Base-by-base conservation (phyloP, 2,888 invertebrate species). In the Cataglyphis albicans region DNA sequence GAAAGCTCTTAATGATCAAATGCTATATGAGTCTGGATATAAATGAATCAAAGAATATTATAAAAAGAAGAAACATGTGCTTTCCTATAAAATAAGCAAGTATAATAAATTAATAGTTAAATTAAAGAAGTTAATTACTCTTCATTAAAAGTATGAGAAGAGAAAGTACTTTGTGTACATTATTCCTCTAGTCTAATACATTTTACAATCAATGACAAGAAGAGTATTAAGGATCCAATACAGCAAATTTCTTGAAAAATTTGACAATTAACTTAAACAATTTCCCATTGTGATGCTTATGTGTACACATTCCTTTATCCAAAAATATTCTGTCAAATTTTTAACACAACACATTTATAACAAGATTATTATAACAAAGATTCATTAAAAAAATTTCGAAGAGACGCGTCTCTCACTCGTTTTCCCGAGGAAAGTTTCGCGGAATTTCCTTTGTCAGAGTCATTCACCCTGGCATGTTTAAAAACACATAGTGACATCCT, bases 1-100 rank as follows among this genome's bases (percentile, higher is more conserved):
- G 25, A 35, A 80, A 80, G 78, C 73, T n/a, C 52, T 73, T 44
- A 55, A 55, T 65, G 38, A 72, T 57, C 15, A 38, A 32, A 78
- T 59, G 80, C 61, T 67, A 82, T 12, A 63, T 9, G 10, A 75
- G 21, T 72, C 57, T 73, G 57, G 29, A 35, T 68, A 41, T 59
- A 70, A 78, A 63, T 44, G 3, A 25, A 76, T 41, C 15, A 38
- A 57, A 52, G 15, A 52, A 41, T 21, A 32, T 59, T 21, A 59
- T 35, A 32, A n/a, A 38, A 10, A 70, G 10, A 57, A 38, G 12
- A 5, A 41, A 32, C 18, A 3, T 29, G 25, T 74, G 32, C 29
- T 35, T 74, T 74, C 32, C 32, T 44, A 32, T 21, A 74, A 35
- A 35, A 74, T 0, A 74, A 64, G 74, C 74, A 74, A 74, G 44